Percentiles rank a stretch among this genome's conserved stretches.
phyloP scores from a whole-genome alignment of 1,140 invertebrate species.

The Habropoda laboriosa region DNA sequence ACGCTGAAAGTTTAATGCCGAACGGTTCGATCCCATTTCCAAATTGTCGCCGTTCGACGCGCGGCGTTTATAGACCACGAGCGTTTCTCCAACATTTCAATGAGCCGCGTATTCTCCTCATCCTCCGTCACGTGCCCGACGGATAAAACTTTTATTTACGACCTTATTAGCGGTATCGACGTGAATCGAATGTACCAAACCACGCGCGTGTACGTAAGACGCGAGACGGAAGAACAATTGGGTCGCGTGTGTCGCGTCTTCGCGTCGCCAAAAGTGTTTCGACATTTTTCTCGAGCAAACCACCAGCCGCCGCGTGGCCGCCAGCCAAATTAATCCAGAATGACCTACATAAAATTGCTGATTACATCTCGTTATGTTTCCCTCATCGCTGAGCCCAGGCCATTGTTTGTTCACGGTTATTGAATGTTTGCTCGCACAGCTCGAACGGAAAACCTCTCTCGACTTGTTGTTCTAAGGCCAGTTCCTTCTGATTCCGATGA shows the following conservation, averaged over 20 bases:
- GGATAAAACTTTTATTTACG: neutral
- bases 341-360: conserved; percentile 31
- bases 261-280: conserved; percentile 30
- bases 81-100: neutral
- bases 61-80: neutral
- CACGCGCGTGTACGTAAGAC: neutral
- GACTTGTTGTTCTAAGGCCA: neutral
- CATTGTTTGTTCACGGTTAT: neutral
- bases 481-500: too few relatives aligned
- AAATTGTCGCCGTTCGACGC: neutral
- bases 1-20: neutral
- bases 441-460: neutral
- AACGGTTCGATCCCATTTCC: neutral
- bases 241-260: conserved; percentile 40
- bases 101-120: too few relatives aligned
- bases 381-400: too few relatives aligned
- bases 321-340: conserved; percentile 27
- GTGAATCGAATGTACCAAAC: neutral
- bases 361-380: neutral
- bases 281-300: conserved; percentile 17
- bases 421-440: neutral
- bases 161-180: conserved; percentile 5
- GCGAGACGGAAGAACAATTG: conserved; percentile 31
- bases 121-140: too few relatives aligned
- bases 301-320: neutral